These are phyloP conservation scores for Suncus etruscus DNA, from an alignment of 2,113 vertebrate genomes.

Conservation along the genomic window DNA sequence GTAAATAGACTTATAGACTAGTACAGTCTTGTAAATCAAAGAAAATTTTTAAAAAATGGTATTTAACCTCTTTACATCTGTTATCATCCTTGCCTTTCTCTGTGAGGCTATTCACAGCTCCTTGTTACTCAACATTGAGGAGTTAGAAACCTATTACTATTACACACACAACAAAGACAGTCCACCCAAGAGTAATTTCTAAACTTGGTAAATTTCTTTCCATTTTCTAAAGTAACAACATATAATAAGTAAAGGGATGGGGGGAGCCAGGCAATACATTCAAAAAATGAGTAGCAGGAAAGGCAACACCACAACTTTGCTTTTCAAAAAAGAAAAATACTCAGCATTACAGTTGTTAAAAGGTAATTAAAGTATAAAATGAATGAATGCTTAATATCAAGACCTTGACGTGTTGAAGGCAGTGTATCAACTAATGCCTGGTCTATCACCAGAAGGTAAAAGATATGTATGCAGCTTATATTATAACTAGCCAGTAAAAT, in stretches of 20 bases:
- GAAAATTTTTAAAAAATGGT: too few species aligned
- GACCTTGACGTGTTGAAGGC: constrained; percentile 13
- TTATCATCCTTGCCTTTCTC: background rate
- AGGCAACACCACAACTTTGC: background rate
- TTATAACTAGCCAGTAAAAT: background rate
- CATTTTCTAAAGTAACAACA: background rate
- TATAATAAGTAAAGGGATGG: background rate
- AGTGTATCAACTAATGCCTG: constrained; percentile 23
- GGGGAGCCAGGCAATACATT: background rate
- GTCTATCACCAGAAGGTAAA: constrained; percentile 48
- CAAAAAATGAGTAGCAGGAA: background rate
- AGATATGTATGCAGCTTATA: constrained; percentile 28
- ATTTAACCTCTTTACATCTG: too few species aligned
- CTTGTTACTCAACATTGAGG: background rate
- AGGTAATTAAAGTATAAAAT: background rate
- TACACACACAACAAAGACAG: background rate
- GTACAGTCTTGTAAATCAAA: too few species aligned
- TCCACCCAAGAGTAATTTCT: background rate
- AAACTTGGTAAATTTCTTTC: background rate
- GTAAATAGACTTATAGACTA: too few species aligned
- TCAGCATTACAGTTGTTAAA: background rate
- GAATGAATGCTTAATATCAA: constrained; percentile 21
- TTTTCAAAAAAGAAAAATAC: background rate
- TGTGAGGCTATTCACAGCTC: too few species aligned
- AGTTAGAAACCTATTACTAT: background rate